These are phyloP conservation scores for Mesochorus sp. DNA, from an alignment of 2,888 invertebrate genomes.

Conservation along the genomic window DNA sequence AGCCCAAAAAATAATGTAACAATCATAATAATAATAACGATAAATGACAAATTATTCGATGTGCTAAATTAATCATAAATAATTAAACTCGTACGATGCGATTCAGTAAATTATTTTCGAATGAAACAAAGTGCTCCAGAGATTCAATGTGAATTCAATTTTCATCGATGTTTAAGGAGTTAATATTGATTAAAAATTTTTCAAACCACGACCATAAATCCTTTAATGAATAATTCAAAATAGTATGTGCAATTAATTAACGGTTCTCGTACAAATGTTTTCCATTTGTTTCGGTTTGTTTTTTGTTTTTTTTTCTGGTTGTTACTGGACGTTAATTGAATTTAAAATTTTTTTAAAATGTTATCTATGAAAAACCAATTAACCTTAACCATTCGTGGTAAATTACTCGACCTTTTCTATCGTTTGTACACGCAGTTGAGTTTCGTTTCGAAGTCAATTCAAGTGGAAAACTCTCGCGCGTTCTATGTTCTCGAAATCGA, in stretches of 20 bases:
- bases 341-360: too few relatives aligned
- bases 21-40: background rate
- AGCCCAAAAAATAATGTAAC: background rate
- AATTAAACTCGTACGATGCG: background rate
- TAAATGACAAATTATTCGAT: background rate
- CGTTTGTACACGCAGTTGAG: background rate
- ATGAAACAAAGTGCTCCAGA: too few relatives aligned
- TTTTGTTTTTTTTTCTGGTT: too few relatives aligned
- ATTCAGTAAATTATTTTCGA: too few relatives aligned
- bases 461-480: constrained; percentile 10
- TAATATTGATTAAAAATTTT: too few relatives aligned
- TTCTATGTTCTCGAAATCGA: constrained; percentile 14
- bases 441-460: constrained; percentile 14
- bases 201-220: too few relatives aligned
- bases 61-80: background rate
- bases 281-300: too few relatives aligned
- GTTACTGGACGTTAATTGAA: too few relatives aligned
- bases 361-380: background rate
- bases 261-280: too few relatives aligned
- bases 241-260: background rate
- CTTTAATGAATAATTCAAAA: too few relatives aligned
- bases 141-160: too few relatives aligned
- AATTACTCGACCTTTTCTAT: background rate
- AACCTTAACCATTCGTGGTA: background rate
- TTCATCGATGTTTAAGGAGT: too few relatives aligned